Percentiles rank a stretch among this genome's conserved stretches.
These are phyloP conservation scores for Plagodis dolabraria DNA, from an alignment of 2,888 invertebrate genomes.

Conservation along the genomic window DNA sequence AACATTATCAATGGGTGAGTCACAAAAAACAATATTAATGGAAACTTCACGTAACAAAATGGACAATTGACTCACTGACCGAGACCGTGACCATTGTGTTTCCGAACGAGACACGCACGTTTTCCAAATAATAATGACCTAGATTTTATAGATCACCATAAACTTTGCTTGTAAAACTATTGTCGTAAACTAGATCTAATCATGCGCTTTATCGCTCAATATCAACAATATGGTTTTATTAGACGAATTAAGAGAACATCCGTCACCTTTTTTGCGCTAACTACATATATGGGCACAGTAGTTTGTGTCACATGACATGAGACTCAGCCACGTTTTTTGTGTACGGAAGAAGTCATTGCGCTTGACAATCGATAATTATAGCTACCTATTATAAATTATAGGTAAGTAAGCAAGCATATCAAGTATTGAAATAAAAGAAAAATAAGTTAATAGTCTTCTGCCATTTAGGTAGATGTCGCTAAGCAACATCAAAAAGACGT, in stretches of 20 bases:
- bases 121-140: slow-evolving; percentile 5
- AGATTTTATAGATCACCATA: neutral
- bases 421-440: too few relatives aligned
- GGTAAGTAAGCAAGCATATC: too few relatives aligned
- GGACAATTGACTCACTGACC: slow-evolving; percentile 15
- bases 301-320: neutral
- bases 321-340: neutral
- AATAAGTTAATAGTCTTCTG: too few relatives aligned
- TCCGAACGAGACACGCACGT: slow-evolving; percentile 5
- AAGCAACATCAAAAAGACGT: too few relatives aligned
- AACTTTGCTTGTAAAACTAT: neutral
- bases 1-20: too few relatives aligned
- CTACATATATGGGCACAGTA: neutral
- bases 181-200: neutral
- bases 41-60: slow-evolving; percentile 1
- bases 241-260: neutral
- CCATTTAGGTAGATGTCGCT: too few relatives aligned
- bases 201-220: neutral
- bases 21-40: neutral
- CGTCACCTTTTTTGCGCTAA: neutral
- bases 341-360: neutral
- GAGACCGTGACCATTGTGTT: slow-evolving; percentile 12
- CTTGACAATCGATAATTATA: neutral
- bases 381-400: too few relatives aligned
- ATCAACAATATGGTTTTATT: too few relatives aligned